These are phyloP conservation scores for Amiota minor DNA, from an alignment of 2,888 invertebrate genomes.

Conservation along the genomic window DNA sequence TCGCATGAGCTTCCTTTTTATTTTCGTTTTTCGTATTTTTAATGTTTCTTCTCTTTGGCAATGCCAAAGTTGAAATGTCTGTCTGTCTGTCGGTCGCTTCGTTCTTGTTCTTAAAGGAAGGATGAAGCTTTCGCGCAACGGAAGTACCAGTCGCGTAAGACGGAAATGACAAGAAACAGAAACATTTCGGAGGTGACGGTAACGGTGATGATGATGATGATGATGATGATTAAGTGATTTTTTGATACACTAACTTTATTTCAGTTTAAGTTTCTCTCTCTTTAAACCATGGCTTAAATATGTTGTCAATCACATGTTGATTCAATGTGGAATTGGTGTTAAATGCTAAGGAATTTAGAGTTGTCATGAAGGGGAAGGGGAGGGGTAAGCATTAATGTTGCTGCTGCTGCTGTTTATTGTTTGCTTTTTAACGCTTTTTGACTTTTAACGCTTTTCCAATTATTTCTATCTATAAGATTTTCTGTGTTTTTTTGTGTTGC, in stretches of 20 bases:
- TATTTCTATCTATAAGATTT: conserved; percentile 2
- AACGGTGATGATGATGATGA: too few relatives aligned
- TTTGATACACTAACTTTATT: too few relatives aligned
- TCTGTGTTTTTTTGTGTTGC: neutral
- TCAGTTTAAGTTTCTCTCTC: conserved; percentile 11
- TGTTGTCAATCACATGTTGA: conserved; percentile 59
- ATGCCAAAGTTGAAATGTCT: neutral
- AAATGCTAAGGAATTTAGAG: neutral
- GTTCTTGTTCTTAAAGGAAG: neutral
- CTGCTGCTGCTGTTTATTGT: conserved; percentile 11
- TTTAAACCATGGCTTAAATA: conserved; percentile 40
- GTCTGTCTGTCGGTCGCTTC: too few relatives aligned
- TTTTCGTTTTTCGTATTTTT: too few relatives aligned
- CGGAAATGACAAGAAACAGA: conserved; percentile 24
- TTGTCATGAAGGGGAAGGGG: neutral
- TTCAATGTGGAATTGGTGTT: conserved; percentile 4
- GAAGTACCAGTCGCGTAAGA: conserved; percentile 6
- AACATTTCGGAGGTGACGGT: conserved; percentile 54
- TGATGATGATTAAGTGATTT: too few relatives aligned
- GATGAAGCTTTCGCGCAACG: neutral
- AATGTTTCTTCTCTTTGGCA: too few relatives aligned
- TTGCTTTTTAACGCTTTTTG: conserved; percentile 33
- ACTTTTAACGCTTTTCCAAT: conserved; percentile 31
- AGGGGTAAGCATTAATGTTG: neutral
- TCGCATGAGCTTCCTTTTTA: conserved; percentile 44